Conservation (phyloP, 1,140 invertebrate species). For the Ceratina australensis region DNA sequence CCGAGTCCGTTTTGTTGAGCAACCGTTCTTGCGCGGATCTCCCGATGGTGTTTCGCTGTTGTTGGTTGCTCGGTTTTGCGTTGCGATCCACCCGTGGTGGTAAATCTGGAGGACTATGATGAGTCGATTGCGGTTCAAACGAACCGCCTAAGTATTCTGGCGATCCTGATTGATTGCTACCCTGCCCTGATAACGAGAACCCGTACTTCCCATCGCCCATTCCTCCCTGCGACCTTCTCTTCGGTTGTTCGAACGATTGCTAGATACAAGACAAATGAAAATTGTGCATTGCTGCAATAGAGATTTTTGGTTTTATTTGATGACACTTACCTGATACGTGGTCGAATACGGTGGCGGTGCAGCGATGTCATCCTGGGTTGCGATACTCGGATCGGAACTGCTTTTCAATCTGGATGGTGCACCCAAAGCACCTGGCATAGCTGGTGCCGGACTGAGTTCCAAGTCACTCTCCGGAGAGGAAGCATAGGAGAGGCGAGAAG, state of each 20-base stretch:
- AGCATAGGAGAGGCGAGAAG: slow-evolving; percentile 95
- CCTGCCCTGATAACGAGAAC: slow-evolving; percentile 78
- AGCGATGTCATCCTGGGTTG: slow-evolving; percentile 83
- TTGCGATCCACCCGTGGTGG: slow-evolving; percentile 91
- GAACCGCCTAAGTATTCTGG: slow-evolving; percentile 67
- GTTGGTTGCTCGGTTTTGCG: slow-evolving; percentile 83
- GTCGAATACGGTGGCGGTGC: slow-evolving; percentile 80
- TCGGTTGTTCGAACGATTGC: slow-evolving; percentile 73
- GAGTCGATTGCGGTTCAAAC: slow-evolving; percentile 77
- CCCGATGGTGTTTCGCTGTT: slow-evolving; percentile 76
- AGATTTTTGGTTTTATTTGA: not conserved
- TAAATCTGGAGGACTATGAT: slow-evolving; percentile 85
- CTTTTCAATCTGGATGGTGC: slow-evolving; percentile 88
- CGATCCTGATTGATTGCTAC: slow-evolving; percentile 65
- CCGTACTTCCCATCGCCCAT: slow-evolving; percentile 83
- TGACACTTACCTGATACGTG: slow-evolving; percentile 78
- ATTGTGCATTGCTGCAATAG: no score
- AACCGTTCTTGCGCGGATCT: slow-evolving; percentile 81
- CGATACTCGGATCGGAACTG: slow-evolving; percentile 92
- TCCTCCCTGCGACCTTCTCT: slow-evolving; percentile 75
- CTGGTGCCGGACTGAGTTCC: slow-evolving; percentile 89
- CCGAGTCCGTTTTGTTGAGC: slow-evolving; percentile 76
- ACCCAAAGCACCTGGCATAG: slow-evolving; percentile 80
- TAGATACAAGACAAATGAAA: slow-evolving; percentile 4
- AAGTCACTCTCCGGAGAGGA: slow-evolving; percentile 97